Evolutionary conservation across 2,797 vertebrate genomes (phyloP).

Genomic region (Kryptopterus vitreolus): DNA sequence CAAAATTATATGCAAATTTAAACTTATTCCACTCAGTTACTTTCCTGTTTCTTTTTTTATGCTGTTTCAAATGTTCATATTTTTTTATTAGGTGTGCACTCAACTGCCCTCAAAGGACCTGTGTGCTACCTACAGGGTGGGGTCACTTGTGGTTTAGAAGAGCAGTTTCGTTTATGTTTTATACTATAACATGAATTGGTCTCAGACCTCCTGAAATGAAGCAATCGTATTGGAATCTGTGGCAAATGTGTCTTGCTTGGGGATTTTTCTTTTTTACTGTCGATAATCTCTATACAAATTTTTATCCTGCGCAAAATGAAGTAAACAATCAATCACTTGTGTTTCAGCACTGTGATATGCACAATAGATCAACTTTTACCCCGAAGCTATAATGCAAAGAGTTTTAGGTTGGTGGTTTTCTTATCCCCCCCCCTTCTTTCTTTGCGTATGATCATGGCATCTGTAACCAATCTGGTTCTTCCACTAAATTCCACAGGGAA

Average conservation of each 20-base stretch:
- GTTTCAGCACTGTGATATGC: background rate
- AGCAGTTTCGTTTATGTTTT: background rate
- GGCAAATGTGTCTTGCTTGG: background rate
- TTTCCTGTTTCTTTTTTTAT: background rate
- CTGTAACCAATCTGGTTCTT: slow-evolving; percentile 18
- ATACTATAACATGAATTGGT: background rate
- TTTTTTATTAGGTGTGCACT: background rate
- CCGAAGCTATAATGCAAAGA: background rate
- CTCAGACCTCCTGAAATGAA: background rate
- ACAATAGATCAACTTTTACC: background rate
- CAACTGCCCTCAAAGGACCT: background rate
- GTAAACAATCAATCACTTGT: background rate
- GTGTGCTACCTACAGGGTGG: too few relatives aligned
- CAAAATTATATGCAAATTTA: background rate
- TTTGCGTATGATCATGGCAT: slow-evolving; percentile 18
- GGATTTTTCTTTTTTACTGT: background rate
- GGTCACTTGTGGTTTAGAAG: background rate
- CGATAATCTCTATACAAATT: background rate
- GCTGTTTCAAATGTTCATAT: background rate
- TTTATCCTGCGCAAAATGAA: background rate
- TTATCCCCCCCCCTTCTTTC: background rate
- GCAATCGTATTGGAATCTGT: background rate
- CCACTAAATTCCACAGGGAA: slow-evolving; percentile 12
- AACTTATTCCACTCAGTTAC: background rate
- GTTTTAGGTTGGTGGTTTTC: slow-evolving; percentile 7